Evolutionary conservation across 2,797 vertebrate species (phyloP), one percentile per base, ranked within the genome.

Genomic region (Acanthornis magna): DNA sequence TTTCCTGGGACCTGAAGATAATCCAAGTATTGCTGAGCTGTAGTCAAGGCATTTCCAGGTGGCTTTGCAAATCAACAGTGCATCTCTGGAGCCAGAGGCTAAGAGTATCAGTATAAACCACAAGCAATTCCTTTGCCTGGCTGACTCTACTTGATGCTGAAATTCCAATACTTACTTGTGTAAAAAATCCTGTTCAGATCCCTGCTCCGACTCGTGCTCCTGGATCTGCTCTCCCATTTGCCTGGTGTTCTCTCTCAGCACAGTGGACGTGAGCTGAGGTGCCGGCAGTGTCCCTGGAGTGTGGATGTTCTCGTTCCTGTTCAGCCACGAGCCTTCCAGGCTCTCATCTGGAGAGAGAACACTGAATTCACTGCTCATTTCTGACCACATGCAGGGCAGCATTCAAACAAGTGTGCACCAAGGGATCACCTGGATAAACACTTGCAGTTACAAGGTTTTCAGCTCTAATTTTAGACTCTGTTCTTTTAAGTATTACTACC

Each of bases 221-320:
- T 99, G 99, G 95, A 99, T 98, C 97, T 99, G 99, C 94, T 99
- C 99, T 34, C 99, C 98, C 43, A 99, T 98, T 88, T 98, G 98
- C 29, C 98, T 98, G 53, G 98, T 98, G 97, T 99, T 99, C 96
- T 99, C 99, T 97, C 99, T 97, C 91, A 99, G 97, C 72, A 99
- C 99, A 2, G 99, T 99, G 30, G 99, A 99, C 50, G 99, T 99
- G 95, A 99, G 98, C 97, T 99, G 99, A 54, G 99, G 99, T 13
- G 99, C 95, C 87, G 98, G 99, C 95, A 99, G 98, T 26, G 98
- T 97, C 82, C 99, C 98, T n/a, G 99, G 99, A 76, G 99, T 99
- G 94, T 98, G 99, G 26, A 99, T 98, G 85, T 97, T 99, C 96
- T 99, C 99, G 25, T 98, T 99, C 91, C 99, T 98, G 97, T 99